A percentile compares a stretch with the other conserved stretches of the same genome.
phyloP scores from a whole-genome alignment of 1,140 invertebrate species.

The Matsumurasca onukii region DNA sequence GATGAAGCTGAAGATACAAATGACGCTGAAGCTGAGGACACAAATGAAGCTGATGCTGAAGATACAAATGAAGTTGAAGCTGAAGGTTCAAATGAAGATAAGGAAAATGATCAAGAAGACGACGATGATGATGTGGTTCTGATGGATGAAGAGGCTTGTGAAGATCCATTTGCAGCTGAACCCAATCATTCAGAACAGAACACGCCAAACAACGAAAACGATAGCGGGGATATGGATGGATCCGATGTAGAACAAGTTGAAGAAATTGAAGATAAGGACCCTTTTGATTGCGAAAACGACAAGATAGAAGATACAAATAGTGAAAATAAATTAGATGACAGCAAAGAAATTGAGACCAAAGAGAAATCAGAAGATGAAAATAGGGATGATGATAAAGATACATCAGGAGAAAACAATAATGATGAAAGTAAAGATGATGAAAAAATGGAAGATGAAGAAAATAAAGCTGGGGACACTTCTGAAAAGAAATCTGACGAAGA shows the following conservation, averaged over 20 bases:
- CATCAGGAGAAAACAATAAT: not conserved
- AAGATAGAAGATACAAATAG: not conserved
- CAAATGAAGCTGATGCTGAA: constrained; percentile 27
- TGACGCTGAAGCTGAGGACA: constrained; percentile 39
- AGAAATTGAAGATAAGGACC: not conserved
- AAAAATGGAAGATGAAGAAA: constrained; percentile 33
- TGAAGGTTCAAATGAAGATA: constrained; percentile 35
- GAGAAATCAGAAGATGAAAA: constrained; percentile 33
- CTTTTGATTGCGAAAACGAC: constrained; percentile 33
- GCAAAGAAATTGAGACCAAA: constrained; percentile 11
- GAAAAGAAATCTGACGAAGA: constrained; percentile 43
- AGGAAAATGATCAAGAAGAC: constrained; percentile 36
- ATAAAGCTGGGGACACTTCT: constrained; percentile 45
- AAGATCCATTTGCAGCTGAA: constrained; percentile 17
- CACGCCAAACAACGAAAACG: no score
- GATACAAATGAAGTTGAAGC: constrained; percentile 41
- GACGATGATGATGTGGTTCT: constrained; percentile 31
- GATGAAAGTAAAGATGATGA: constrained; percentile 31
- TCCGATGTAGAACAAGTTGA: not conserved
- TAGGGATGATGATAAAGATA: constrained; percentile 34
- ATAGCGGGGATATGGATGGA: not conserved
- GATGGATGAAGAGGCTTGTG: constrained; percentile 29
- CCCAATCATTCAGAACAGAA: no score
- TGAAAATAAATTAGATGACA: not conserved
- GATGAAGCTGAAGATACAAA: constrained; percentile 40